Base-by-base conservation (phyloP, 2,797 vertebrate species). In the Pipistrellus pygmaeus region DNA sequence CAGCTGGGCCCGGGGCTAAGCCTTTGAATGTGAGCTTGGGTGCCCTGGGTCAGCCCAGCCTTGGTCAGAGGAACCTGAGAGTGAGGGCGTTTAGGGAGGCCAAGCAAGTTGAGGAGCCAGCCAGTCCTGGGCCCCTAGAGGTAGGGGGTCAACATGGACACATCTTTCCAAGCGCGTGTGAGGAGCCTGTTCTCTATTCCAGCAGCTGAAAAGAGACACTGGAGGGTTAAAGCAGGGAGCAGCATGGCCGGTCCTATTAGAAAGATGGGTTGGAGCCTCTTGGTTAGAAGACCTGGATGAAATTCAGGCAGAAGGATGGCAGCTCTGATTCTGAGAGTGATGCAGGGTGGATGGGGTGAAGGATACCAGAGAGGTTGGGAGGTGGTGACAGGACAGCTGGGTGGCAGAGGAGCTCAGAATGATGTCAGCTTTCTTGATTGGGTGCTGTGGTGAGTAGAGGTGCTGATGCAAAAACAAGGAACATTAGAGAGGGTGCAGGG, bases 11-110 rank as follows among this genome's bases (percentile, higher is more conserved):
- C 0, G n/a, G 35, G 89, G 57, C 93, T 90, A 72, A 96, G 85
- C 85, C 96, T 97, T 97, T 97, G 96, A 97, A 97, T 32, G 82
- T 97, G 96, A 97, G 96, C 97, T 95, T 96, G 85, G 93, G 93
- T 95, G 93, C 93, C 53, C 90, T 83, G 53, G 82, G 88, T 97
- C 91, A 97, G 64, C 80, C 60, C 3, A 69, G 88, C 51, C 53
- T 83, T 76, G 88, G 85, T 87, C 53, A 78, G 93, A 85, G 85
- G 94, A 97, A 96, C 92, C 69, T 94, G 96, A 97, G 96, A 96
- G 76, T 93, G 87, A 85, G 90, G 64, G 30, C 68, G 51, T 91
- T 84, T 90, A 93, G 80, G 87, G 84, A 93, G 62, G 72, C 78
- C 6, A 3, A 14, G 64, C 46, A 83, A 90, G 90, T 32, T 21